These are phyloP conservation scores for Drosophila lacteicornis DNA, from an alignment of 1,140 invertebrate genomes.

Conservation along the genomic window DNA sequence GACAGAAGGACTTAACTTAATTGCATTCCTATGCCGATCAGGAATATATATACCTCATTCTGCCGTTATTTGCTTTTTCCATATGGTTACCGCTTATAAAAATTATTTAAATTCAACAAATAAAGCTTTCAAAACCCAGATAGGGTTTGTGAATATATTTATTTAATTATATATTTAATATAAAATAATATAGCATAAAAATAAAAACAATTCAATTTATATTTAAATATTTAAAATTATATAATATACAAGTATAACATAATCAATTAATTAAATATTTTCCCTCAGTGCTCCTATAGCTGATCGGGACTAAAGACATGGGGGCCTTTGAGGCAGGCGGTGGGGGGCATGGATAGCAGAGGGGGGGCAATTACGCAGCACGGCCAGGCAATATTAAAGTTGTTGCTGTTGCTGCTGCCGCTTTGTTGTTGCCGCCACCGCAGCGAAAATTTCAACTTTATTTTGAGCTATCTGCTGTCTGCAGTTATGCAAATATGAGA, in stretches of 20 bases:
- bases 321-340: slow-evolving; percentile 1
- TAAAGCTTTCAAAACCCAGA: no score
- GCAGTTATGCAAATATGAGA: slow-evolving; percentile 83
- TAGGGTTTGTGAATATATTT: no score
- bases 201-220: background rate
- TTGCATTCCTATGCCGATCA: no score
- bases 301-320: slow-evolving; percentile 37
- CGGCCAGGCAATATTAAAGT: slow-evolving; percentile 75
- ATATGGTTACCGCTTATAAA: no score
- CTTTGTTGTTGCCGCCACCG: slow-evolving; percentile 60
- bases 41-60: no score
- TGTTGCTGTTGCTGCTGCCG: slow-evolving; percentile 55
- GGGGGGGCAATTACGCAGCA: slow-evolving; percentile 69
- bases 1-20: no score
- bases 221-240: background rate
- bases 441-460: slow-evolving; percentile 77
- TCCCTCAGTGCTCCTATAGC: slow-evolving; percentile 21
- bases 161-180: no score
- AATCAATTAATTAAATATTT: background rate
- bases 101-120: no score
- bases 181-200: no score
- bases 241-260: no score
- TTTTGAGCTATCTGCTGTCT: slow-evolving; percentile 82
- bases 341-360: background rate
- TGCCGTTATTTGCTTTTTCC: no score